Evolutionary conservation across 2,888 invertebrate species (phyloP), one percentile per base, ranked within the genome.

Genomic region (Periphyllus acericola): DNA sequence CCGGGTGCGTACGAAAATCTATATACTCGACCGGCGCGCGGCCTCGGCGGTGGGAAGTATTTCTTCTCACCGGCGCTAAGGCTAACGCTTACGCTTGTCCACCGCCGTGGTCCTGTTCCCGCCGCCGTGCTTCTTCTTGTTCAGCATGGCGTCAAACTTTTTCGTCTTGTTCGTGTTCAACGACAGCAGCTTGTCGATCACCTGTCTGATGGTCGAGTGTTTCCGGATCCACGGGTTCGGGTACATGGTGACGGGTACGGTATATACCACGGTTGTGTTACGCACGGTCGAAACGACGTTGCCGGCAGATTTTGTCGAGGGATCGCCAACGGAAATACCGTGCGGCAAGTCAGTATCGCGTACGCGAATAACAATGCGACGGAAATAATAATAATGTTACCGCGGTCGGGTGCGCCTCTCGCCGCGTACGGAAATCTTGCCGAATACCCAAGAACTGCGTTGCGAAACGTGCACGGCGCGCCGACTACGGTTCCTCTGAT

Each of bases 221-320:
- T 90, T 90, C 74, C 90, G 89, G 66, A 90, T 90, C 83, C 90
- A 90, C 80, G 90, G 90, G 81, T 90, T 90, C 29, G 90, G 90
- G 89, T 90, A 90, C 90, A 90, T 90, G 91, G 91, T 3, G 93
- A 93, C 29, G 52, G 8, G 14, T n/a, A 19, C 34, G 8, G 8
- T 46, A 46, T 9, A 5, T 5, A 9, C 9, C 3, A 46, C 46
- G 14, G 14, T 46, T 14, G 14, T 11, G 4, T 32, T 19, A 60
- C 21, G n/a, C n/a, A n/a, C n/a, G n/a, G n/a, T n/a, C n/a, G n/a
- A n/a, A n/a, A n/a, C n/a, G n/a, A n/a, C n/a, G n/a, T n/a, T n/a
- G n/a, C n/a, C n/a, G n/a, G n/a, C n/a, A n/a, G n/a, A n/a, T n/a
- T n/a, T n/a, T n/a, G n/a, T 21, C 5, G 5, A 25, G 25, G 3